Evolutionary conservation across 2,888 invertebrate species (phyloP).

Genomic region (Cordilura impudica): DNA sequence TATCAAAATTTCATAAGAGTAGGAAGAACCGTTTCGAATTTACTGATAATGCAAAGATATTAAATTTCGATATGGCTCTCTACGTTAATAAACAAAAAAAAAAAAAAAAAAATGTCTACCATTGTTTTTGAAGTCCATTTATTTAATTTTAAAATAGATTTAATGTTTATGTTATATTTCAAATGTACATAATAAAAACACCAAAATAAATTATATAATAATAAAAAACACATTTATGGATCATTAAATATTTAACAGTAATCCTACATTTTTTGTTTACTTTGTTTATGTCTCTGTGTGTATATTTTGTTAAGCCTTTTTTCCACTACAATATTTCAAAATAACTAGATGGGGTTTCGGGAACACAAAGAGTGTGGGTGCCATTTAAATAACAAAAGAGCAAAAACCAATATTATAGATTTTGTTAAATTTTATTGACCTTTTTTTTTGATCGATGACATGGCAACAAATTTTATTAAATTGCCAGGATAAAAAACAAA

Average conservation of each 20-base stretch:
- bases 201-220: constrained; percentile 5
- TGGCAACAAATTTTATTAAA: not conserved
- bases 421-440: not conserved
- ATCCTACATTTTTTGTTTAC: not conserved
- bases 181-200: not conserved
- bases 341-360: no score
- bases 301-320: not conserved
- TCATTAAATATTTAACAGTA: constrained; percentile 31
- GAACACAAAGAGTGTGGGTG: no score
- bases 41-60: no score
- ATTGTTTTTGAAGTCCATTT: not conserved
- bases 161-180: not conserved
- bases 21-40: no score
- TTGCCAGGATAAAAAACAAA: not conserved
- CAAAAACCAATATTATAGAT: not conserved
- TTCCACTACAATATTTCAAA: no score
- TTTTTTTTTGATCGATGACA: not conserved
- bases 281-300: not conserved
- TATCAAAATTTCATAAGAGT: no score
- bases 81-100: not conserved
- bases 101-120: not conserved
- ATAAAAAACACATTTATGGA: constrained; percentile 15
- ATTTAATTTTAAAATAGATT: not conserved
- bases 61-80: no score
- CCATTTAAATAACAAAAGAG: no score